Conservation (phyloP, 2,113 vertebrate species). For the Alouatta palliata region DNA sequence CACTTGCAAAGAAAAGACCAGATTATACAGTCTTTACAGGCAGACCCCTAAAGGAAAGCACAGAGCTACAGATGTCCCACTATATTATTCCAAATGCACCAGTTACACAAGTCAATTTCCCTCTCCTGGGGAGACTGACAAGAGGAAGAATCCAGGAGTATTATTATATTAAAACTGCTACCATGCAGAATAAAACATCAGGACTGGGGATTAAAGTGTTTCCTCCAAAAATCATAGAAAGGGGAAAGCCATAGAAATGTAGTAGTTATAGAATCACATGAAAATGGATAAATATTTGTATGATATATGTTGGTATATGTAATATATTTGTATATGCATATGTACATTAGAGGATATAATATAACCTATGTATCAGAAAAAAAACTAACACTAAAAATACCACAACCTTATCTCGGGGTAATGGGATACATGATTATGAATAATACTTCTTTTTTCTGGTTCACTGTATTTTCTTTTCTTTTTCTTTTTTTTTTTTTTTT, state of each 20-base stretch:
- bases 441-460: slow-evolving; percentile 15
- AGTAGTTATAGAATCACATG: neutral
- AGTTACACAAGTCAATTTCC: neutral
- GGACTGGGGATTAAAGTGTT: neutral
- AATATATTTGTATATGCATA: neutral
- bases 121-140: neutral
- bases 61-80: neutral
- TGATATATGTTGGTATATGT: neutral
- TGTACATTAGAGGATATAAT: neutral
- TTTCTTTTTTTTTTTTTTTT: too few species aligned
- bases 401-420: neutral
- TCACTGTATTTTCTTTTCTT: neutral
- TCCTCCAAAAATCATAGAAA: neutral
- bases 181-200: neutral
- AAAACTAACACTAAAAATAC: neutral
- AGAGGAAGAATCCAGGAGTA: neutral
- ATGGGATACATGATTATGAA: neutral
- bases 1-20: neutral
- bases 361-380: neutral
- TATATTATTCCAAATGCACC: neutral
- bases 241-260: neutral
- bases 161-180: neutral
- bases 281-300: neutral
- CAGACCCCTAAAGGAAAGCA: neutral
- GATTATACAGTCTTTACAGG: neutral